A percentile compares a stretch with the other conserved stretches of the same genome.
phyloP scores from a whole-genome alignment of 2,113 vertebrate species.

The Gymnarchus niloticus region DNA sequence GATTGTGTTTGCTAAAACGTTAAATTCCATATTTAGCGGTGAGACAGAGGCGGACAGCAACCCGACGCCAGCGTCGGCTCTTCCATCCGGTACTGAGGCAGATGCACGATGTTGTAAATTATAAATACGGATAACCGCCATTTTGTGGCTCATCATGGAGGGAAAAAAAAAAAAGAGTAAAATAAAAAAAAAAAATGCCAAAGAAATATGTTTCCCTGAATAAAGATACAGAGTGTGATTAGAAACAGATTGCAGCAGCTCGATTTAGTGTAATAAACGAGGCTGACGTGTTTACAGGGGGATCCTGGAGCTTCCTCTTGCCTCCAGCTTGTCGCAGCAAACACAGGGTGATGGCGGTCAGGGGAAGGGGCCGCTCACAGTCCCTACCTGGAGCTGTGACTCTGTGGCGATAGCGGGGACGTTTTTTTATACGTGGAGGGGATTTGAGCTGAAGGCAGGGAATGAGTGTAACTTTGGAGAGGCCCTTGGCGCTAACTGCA shows the following conservation, averaged over 20 bases:
- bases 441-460: conserved; percentile 9
- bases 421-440: not conserved
- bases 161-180: not conserved
- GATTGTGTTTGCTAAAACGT: conserved; percentile 23
- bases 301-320: not conserved
- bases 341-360: not conserved
- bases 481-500: not conserved
- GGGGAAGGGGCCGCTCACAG: not conserved
- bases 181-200: too few species aligned
- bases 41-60: not conserved
- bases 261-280: conserved; percentile 13
- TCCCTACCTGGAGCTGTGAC: too few species aligned
- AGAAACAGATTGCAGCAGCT: conserved; percentile 18
- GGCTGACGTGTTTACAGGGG: conserved; percentile 1
- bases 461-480: not conserved
- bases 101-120: not conserved
- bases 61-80: not conserved
- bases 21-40: conserved; percentile 18
- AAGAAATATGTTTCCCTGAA: conserved; percentile 20
- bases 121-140: not conserved
- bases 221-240: conserved; percentile 12
- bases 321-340: not conserved
- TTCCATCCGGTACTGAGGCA: not conserved
- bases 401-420: not conserved
- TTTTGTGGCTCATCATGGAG: conserved; percentile 1